Evolutionary conservation across 2,888 invertebrate species (phyloP).

Genomic region (Sisyra nigra): DNA sequence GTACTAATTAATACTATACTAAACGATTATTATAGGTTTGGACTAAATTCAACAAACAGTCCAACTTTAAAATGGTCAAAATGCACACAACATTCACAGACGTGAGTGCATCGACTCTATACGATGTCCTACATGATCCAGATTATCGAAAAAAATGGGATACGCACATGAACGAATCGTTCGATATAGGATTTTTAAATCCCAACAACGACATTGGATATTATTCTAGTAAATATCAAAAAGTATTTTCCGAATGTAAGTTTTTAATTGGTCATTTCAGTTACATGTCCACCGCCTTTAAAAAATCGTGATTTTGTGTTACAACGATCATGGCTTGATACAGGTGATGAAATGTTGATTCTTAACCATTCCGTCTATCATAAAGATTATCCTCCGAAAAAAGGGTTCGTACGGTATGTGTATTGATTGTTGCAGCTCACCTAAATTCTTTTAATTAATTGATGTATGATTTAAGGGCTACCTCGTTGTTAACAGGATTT

Average conservation of each 20-base stretch:
- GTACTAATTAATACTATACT: too few species aligned
- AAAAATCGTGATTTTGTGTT: conserved; percentile 85
- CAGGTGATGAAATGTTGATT: conserved; percentile 71
- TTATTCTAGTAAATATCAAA: conserved; percentile 57
- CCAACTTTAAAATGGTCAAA: conserved; percentile 47
- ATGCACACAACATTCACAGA: conserved; percentile 52
- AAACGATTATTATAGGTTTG: conserved; percentile 34
- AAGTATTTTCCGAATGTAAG: too few species aligned
- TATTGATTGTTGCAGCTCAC: background rate
- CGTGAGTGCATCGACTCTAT: conserved; percentile 55
- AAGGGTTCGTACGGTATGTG: conserved; percentile 56
- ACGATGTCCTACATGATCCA: conserved; percentile 84
- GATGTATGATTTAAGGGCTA: background rate
- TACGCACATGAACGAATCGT: conserved; percentile 72
- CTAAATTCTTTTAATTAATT: background rate
- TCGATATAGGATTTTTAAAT: conserved; percentile 79
- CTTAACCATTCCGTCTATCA: conserved; percentile 84
- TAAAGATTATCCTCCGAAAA: conserved; percentile 67
- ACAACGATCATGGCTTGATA: conserved; percentile 83
- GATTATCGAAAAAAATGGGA: conserved; percentile 83
- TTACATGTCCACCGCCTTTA: conserved; percentile 73
- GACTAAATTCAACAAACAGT: conserved; percentile 33
- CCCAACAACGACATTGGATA: conserved; percentile 89
- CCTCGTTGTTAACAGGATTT: conserved; percentile 45
- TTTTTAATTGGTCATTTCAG: conserved; percentile 28